A percentile compares a stretch with the other conserved stretches of the same genome.
Conservation (phyloP, 2,797 vertebrate genomes). For the Pteronotus mesoamericanus region DNA sequence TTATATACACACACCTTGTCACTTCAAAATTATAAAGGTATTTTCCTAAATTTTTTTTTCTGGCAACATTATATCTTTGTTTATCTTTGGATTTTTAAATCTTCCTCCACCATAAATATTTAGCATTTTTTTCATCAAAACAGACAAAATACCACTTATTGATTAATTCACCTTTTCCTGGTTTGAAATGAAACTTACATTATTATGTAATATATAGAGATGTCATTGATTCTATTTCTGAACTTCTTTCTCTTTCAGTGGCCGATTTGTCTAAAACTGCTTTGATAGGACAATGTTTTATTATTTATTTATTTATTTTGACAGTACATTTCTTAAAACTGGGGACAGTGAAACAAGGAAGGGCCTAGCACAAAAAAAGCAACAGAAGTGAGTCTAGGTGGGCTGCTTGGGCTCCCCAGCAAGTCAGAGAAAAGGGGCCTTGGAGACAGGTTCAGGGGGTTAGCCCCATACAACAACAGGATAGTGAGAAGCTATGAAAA, state of each 20-base stretch:
- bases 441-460: neutral
- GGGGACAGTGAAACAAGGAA: neutral
- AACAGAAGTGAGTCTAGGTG: neutral
- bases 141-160: neutral
- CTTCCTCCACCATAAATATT: neutral
- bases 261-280: neutral
- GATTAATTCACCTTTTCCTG: neutral
- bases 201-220: neutral
- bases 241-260: neutral
- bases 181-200: neutral
- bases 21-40: neutral
- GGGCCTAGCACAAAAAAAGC: neutral
- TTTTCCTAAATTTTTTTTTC: neutral
- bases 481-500: neutral
- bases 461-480: neutral
- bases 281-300: neutral
- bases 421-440: neutral
- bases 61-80: neutral
- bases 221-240: neutral
- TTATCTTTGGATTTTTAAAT: constrained; percentile 3
- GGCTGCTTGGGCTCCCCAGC: neutral
- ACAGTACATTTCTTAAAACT: neutral
- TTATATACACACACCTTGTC: neutral
- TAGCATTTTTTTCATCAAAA: neutral
- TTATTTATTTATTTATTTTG: neutral